Percentiles rank a stretch among this genome's conserved stretches.
These are phyloP conservation scores for Pantherophis alleghaniensis DNA, from an alignment of 2,797 vertebrate genomes.

Conservation along the genomic window DNA sequence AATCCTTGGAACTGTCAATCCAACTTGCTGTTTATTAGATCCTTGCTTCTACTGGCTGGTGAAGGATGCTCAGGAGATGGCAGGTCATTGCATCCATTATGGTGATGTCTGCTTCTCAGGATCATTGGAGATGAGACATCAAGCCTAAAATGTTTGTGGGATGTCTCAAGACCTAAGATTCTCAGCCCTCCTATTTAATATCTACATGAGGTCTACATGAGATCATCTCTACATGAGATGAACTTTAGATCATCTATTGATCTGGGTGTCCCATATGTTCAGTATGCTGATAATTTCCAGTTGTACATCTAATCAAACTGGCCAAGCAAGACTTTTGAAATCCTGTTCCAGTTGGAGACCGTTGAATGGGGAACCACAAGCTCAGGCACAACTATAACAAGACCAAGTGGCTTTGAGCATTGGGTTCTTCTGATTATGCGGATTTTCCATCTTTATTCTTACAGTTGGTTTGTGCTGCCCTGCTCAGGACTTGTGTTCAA, in stretches of 20 bases:
- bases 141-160: background rate
- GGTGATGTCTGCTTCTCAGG: background rate
- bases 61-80: background rate
- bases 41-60: background rate
- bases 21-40: background rate
- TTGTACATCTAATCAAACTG: background rate
- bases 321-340: background rate
- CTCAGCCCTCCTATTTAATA: background rate
- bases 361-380: background rate
- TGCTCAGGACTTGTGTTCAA: background rate
- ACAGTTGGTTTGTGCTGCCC: background rate
- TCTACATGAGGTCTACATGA: background rate
- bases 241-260: background rate
- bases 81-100: background rate
- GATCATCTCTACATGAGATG: no score
- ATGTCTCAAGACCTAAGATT: background rate
- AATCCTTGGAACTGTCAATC: background rate
- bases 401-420: background rate
- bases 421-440: background rate
- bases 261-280: background rate
- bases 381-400: background rate
- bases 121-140: background rate
- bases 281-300: background rate
- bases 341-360: background rate
- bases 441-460: background rate